A percentile compares a stretch with the other conserved stretches of the same genome.
Conservation (phyloP, 2,797 vertebrate genomes). For the Anisognathus igniventris region DNA sequence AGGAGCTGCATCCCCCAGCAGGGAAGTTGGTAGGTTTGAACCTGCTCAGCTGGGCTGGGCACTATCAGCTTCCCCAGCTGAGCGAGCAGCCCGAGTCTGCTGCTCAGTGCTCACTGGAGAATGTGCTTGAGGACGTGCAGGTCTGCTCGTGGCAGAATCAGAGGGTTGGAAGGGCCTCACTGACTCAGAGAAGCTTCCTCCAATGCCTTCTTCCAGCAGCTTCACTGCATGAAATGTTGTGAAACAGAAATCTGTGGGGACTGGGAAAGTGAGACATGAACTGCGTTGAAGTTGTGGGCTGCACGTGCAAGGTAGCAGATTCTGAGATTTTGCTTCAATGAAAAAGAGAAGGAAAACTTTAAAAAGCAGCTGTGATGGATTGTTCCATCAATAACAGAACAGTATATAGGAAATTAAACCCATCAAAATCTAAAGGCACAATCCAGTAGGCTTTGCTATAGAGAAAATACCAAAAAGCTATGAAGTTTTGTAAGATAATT, state of each 20-base stretch:
- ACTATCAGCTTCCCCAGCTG: not conserved
- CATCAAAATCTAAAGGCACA: not conserved
- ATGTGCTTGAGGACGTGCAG: fast-evolving
- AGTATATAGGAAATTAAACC: not conserved
- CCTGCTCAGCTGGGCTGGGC: not conserved
- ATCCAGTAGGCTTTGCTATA: not conserved
- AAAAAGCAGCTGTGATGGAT: not conserved
- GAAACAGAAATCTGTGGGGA: not conserved
- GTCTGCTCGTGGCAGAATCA: not conserved
- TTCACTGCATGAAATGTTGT: not conserved
- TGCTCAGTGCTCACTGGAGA: not conserved
- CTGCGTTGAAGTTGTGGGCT: not conserved
- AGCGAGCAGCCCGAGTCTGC: not conserved
- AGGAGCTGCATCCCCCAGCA: not conserved
- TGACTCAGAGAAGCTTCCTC: not conserved
- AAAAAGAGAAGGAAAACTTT: not conserved
- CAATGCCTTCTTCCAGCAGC: not conserved
- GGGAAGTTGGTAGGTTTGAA: not conserved
- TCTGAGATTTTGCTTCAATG: not conserved
- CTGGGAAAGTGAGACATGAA: not conserved
- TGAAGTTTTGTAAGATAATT: not conserved
- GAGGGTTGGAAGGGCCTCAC: fast-evolving
- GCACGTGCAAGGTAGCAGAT: not conserved
- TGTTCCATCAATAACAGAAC: not conserved
- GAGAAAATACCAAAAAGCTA: not conserved